phyloP scores from a whole-genome alignment of 2,113 vertebrate genomes.

The Erinaceus europaeus region DNA sequence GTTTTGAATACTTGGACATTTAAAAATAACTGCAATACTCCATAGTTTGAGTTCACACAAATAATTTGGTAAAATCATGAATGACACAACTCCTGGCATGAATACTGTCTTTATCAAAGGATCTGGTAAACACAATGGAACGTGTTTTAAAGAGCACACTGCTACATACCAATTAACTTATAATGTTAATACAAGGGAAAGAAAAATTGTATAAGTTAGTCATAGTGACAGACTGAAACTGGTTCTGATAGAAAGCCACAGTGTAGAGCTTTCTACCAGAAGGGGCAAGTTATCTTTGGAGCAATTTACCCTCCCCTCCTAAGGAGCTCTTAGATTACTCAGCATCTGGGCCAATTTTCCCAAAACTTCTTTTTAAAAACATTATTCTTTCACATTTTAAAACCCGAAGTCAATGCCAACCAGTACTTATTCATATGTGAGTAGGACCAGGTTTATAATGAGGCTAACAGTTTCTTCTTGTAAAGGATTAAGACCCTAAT shows the following conservation, averaged over 20 bases:
- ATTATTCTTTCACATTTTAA: slow-evolving; percentile 26
- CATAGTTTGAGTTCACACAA: neutral
- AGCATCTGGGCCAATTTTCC: neutral
- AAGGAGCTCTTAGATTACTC: neutral
- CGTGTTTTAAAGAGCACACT: neutral
- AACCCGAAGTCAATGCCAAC: neutral
- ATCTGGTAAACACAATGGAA: neutral
- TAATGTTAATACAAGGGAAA: neutral
- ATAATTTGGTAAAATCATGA: slow-evolving; percentile 24
- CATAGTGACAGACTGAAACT: neutral
- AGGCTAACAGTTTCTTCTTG: neutral
- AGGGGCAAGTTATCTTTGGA: neutral
- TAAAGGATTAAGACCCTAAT: slow-evolving; percentile 3
- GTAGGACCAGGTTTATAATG: neutral
- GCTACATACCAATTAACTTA: neutral
- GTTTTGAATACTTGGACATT: neutral
- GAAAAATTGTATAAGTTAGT: neutral
- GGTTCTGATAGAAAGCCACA: neutral
- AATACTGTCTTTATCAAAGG: neutral
- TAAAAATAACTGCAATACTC: slow-evolving; percentile 19
- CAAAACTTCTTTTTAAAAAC: neutral
- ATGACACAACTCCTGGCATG: neutral
- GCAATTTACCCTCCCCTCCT: neutral
- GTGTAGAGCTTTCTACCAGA: too few relatives aligned
- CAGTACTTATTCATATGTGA: neutral